phyloP scores from a whole-genome alignment of 2,888 invertebrate genomes.

The Polylopha cassiicola region DNA sequence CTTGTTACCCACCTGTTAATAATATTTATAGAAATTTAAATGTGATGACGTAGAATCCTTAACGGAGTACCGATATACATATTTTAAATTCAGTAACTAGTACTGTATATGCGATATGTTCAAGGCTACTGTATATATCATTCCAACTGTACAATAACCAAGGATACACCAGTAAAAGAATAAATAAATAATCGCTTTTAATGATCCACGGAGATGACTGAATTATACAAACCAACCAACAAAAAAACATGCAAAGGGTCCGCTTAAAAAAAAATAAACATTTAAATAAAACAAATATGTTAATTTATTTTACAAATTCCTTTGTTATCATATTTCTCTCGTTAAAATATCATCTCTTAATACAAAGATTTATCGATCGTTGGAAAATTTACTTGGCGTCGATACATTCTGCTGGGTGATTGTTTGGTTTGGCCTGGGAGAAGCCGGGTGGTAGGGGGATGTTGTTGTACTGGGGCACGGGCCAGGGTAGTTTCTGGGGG shows the following conservation, averaged over 20 bases:
- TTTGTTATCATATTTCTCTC: slow-evolving; percentile 77
- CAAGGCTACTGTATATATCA: too few species aligned
- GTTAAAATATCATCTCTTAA: slow-evolving; percentile 75
- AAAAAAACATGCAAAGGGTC: slow-evolving; percentile 59
- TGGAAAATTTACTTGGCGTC: slow-evolving; percentile 72
- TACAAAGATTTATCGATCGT: slow-evolving; percentile 75
- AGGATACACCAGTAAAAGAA: slow-evolving; percentile 58
- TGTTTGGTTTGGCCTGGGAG: slow-evolving; percentile 57
- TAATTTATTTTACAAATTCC: slow-evolving; percentile 77
- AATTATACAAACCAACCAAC: slow-evolving; percentile 68
- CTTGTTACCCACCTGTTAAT: too few species aligned
- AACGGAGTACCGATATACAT: too few species aligned
- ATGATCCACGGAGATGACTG: slow-evolving; percentile 58
- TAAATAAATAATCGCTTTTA: slow-evolving; percentile 53
- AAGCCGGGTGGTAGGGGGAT: slow-evolving; percentile 71
- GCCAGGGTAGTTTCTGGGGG: slow-evolving; percentile 37
- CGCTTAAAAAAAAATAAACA: slow-evolving; percentile 47
- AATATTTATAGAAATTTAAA: too few species aligned
- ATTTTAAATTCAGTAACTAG: too few species aligned
- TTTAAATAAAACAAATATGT: slow-evolving; percentile 75
- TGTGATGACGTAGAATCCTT: too few species aligned
- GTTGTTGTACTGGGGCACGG: slow-evolving; percentile 35
- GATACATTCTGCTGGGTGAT: slow-evolving; percentile 69
- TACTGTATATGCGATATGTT: too few species aligned
- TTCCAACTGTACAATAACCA: too few species aligned